A percentile compares a stretch with the other conserved stretches of the same genome.
These are phyloP conservation scores for Neoniphon sammara DNA, from an alignment of 2,797 vertebrate genomes.

Conservation along the genomic window DNA sequence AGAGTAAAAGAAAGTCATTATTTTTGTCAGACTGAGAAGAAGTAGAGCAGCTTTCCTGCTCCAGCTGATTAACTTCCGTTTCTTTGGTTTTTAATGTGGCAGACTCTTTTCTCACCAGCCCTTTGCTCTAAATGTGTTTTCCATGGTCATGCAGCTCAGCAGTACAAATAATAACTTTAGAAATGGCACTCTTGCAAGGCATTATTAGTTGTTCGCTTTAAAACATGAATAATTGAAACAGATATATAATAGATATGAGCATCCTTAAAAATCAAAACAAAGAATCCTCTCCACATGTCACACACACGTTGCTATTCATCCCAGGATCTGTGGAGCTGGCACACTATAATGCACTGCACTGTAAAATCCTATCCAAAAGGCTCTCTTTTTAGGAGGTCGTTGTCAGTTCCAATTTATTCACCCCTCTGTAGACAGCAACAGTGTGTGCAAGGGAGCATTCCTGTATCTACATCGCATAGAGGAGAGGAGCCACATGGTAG, in stretches of 20 bases:
- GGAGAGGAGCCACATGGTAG: not conserved
- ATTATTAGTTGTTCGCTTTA: constrained; percentile 32
- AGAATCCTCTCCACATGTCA: constrained; percentile 42
- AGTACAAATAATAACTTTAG: constrained; percentile 40
- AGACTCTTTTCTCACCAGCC: not conserved
- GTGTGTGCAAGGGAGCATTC: constrained; percentile 23
- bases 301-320: constrained; percentile 35
- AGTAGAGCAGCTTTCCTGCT: not conserved
- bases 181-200: constrained; percentile 34
- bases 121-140: constrained; percentile 42
- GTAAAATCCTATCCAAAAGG: constrained; percentile 56
- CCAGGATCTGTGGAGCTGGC: constrained; percentile 40
- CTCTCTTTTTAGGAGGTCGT: constrained; percentile 52
- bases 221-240: constrained; percentile 61
- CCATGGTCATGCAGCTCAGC: constrained; percentile 43
- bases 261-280: constrained; percentile 65
- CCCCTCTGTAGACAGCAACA: constrained; percentile 16
- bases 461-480: constrained; percentile 35
- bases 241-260: constrained; percentile 62
- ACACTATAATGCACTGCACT: constrained; percentile 31
- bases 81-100: constrained; percentile 14
- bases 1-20: constrained; percentile 14
- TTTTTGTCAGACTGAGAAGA: constrained; percentile 25
- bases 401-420: constrained; percentile 57
- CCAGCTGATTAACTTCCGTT: constrained; percentile 31